phyloP scores from a whole-genome alignment of 2,113 vertebrate species.

The Helogale parvula region DNA sequence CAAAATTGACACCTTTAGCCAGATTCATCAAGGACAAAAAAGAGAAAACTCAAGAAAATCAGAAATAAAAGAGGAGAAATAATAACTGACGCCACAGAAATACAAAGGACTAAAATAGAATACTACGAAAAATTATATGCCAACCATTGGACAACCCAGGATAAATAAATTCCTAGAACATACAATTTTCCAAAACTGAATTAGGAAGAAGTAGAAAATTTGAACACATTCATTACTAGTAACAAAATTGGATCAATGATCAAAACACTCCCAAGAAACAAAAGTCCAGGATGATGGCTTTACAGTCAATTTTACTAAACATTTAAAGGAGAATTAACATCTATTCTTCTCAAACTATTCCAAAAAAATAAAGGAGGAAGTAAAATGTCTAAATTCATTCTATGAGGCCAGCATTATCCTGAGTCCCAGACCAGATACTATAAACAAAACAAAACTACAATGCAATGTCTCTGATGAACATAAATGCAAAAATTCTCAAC shows the following conservation, averaged over 20 bases:
- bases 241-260: not conserved
- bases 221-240: not conserved
- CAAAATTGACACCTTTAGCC: not conserved
- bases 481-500: not conserved
- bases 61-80: not conserved
- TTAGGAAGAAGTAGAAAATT: not conserved
- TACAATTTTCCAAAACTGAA: not conserved
- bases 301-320: not conserved
- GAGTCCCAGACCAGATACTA: not conserved
- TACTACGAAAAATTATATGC: not conserved
- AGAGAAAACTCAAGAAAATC: not conserved
- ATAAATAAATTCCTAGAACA: not conserved
- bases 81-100: not conserved
- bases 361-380: not conserved
- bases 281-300: not conserved
- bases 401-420: not conserved
- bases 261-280: not conserved
- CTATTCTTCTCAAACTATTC: not conserved
- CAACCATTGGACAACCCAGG: not conserved
- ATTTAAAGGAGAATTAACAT: not conserved
- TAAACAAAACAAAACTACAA: not conserved
- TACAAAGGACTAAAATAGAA: not conserved
- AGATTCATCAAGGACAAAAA: not conserved
- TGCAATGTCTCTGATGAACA: not conserved
- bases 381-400: not conserved